Evolutionary conservation across 2,797 vertebrate species (phyloP).

Genomic region (Glossophaga mutica): DNA sequence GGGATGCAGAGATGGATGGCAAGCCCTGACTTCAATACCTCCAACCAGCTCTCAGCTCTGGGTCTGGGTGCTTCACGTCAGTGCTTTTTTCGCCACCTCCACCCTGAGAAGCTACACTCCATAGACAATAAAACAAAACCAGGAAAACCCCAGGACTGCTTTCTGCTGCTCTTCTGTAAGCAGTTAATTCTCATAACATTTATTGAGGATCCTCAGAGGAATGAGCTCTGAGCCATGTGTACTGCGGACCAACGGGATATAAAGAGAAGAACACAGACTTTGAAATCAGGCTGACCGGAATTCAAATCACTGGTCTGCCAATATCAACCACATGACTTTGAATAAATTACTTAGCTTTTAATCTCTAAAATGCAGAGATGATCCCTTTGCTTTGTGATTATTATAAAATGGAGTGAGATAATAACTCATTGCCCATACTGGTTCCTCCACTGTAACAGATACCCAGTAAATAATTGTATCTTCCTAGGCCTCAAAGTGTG

Average conservation of each 20-base stretch:
- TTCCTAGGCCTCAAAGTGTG: neutral
- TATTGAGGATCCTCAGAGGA: neutral
- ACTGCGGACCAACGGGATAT: neutral
- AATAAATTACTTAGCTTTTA: neutral
- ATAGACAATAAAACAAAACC: neutral
- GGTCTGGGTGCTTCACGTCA: accelerated
- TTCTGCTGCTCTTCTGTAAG: neutral
- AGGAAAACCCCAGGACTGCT: neutral
- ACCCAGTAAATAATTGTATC: neutral
- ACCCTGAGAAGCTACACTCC: neutral
- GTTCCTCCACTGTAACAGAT: neutral
- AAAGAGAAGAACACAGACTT: neutral
- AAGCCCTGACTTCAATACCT: neutral
- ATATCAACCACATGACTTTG: neutral
- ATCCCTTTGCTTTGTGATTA: neutral
- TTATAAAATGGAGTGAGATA: neutral
- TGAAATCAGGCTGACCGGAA: neutral
- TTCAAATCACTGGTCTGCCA: neutral
- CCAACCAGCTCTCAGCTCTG: neutral
- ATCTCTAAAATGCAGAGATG: neutral
- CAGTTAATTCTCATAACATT: neutral
- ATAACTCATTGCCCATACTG: neutral
- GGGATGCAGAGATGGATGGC: neutral
- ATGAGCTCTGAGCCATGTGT: neutral
- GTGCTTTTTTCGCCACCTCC: neutral